A percentile compares a stretch with the other conserved stretches of the same genome.
These are phyloP conservation scores for Centropus bengalensis DNA, from an alignment of 2,113 vertebrate species.

Conservation along the genomic window DNA sequence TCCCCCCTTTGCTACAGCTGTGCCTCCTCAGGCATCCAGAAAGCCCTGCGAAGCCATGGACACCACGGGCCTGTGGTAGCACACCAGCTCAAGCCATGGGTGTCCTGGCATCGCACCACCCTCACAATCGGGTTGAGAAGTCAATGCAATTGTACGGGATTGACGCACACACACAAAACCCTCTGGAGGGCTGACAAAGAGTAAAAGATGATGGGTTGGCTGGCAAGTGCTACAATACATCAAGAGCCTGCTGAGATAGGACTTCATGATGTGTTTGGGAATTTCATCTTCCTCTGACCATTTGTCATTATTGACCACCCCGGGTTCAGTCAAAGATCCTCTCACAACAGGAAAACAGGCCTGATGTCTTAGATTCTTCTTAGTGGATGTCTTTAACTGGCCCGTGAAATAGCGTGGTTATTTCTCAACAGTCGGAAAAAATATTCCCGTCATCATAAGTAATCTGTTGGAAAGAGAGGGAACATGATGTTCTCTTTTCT, in stretches of 20 bases:
- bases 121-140: background rate
- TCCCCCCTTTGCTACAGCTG: background rate
- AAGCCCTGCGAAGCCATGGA: background rate
- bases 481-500: background rate
- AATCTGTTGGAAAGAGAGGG: background rate
- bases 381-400: background rate
- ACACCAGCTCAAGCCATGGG: accelerated
- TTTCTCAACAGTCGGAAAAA: background rate
- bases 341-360: background rate
- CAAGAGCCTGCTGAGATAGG: background rate
- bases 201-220: background rate
- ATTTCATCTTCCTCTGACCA: background rate
- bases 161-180: background rate
- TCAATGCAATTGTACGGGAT: background rate
- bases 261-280: background rate
- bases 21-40: background rate
- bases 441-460: background rate
- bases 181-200: background rate
- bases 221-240: conserved; percentile 24
- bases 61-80: background rate
- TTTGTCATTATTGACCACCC: background rate
- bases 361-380: background rate
- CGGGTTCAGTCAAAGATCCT: background rate
- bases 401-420: background rate
- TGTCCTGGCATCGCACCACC: background rate